Evolutionary conservation across 2,888 invertebrate species (phyloP).

Genomic region (Eumerus sabulonum): DNA sequence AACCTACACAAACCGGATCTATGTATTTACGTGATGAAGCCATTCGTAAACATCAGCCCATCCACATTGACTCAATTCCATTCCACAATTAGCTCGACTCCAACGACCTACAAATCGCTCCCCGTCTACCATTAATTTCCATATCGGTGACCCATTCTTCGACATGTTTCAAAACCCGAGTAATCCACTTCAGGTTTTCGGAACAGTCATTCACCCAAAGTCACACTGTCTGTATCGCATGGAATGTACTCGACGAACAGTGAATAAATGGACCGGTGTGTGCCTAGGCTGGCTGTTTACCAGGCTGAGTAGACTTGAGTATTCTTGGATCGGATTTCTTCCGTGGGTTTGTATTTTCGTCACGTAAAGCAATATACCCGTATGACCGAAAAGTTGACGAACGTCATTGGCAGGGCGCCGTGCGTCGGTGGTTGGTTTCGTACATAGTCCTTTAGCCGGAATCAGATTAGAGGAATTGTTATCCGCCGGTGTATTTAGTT

Average conservation of each 20-base stretch:
- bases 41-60: conserved; percentile 51
- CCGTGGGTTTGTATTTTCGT: conserved; percentile 36
- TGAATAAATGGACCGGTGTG: conserved; percentile 17
- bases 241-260: neutral
- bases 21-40: conserved; percentile 61
- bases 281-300: too few species aligned
- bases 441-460: conserved; percentile 44
- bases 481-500: conserved; percentile 24
- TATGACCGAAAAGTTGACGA: conserved; percentile 27
- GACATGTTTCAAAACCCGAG: conserved; percentile 50
- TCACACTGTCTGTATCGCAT: conserved; percentile 1
- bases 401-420: conserved; percentile 1
- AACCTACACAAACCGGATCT: conserved; percentile 27
- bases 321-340: neutral
- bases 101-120: conserved; percentile 36
- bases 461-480: conserved; percentile 60
- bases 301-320: conserved; percentile 19
- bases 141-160: conserved; percentile 63
- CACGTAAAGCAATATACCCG: conserved; percentile 60
- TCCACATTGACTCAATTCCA: conserved; percentile 37
- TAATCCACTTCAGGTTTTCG: conserved; percentile 52
- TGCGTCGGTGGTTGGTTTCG: conserved; percentile 30
- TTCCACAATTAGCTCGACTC: conserved; percentile 57
- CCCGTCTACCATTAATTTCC: conserved; percentile 55
- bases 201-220: conserved; percentile 18